Evolutionary conservation across 2,113 vertebrate species (phyloP).

Genomic region (Channa argus): DNA sequence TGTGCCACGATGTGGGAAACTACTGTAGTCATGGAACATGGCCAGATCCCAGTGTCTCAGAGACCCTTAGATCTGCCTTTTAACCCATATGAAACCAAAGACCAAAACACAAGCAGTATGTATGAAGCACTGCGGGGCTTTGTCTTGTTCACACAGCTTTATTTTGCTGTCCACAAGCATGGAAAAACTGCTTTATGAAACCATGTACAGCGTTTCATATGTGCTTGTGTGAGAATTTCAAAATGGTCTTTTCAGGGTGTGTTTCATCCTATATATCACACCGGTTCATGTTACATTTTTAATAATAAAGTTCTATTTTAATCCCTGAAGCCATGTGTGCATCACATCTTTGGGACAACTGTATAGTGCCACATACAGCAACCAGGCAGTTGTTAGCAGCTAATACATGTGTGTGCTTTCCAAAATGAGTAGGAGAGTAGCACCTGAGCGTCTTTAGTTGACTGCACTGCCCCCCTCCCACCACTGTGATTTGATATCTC

Average conservation of each 20-base stretch:
- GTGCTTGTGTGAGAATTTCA: conserved; percentile 15
- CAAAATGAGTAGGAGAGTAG: conserved; percentile 42
- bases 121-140: conserved; percentile 19
- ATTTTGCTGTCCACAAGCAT: conserved; percentile 31
- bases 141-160: neutral
- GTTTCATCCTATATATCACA: conserved; percentile 38
- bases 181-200: conserved; percentile 18
- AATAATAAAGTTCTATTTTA: conserved; percentile 64
- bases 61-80: conserved; percentile 37
- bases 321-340: conserved; percentile 5
- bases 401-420: conserved; percentile 39
- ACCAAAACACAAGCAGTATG: neutral
- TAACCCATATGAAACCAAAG: conserved; percentile 23
- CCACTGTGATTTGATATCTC: conserved; percentile 74
- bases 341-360: neutral
- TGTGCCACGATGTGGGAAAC: conserved; percentile 80
- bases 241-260: conserved; percentile 27
- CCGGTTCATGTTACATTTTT: conserved; percentile 53
- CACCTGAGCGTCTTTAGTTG: conserved; percentile 33
- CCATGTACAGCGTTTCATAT: conserved; percentile 29
- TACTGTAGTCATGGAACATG: conserved; percentile 67
- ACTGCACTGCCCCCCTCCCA: conserved; percentile 47
- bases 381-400: conserved; percentile 25
- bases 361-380: conserved; percentile 16
- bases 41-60: conserved; percentile 63